These are phyloP conservation scores for Scophthalmus maximus DNA, from an alignment of 2,113 vertebrate genomes.

Conservation along the genomic window DNA sequence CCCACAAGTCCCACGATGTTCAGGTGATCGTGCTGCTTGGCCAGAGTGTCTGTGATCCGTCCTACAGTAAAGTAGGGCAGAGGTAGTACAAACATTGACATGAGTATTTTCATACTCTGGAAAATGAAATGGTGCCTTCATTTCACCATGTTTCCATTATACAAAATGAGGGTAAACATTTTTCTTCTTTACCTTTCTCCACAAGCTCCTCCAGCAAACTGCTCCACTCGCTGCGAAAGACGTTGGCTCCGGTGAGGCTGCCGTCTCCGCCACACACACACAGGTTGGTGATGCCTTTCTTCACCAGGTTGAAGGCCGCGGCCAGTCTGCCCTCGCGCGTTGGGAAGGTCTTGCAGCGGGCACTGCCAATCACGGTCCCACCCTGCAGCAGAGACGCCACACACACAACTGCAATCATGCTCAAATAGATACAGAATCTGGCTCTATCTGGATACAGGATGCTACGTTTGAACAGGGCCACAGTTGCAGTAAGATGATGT, in stretches of 20 bases:
- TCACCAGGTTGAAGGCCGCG: conserved; percentile 90
- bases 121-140: no score
- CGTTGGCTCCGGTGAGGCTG: conserved; percentile 93
- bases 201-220: conserved; percentile 89
- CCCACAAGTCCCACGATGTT: conserved; percentile 93
- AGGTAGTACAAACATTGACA: no score
- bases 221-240: conserved; percentile 93
- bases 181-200: conserved; percentile 79
- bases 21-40: conserved; percentile 82
- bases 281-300: conserved; percentile 93
- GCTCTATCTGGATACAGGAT: neutral
- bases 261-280: conserved; percentile 95
- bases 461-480: neutral
- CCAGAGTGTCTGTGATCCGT: conserved; percentile 86
- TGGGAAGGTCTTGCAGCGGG: conserved; percentile 92
- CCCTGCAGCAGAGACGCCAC: conserved; percentile 79
- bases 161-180: no score
- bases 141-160: no score
- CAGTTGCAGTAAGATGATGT: neutral
- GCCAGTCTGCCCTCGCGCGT: conserved; percentile 86
- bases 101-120: no score
- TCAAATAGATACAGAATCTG: neutral
- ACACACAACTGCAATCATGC: no score
- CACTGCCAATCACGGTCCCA: conserved; percentile 92
- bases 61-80: no score